Conservation (phyloP, 2,113 vertebrate genomes). For the Jacana jacana region DNA sequence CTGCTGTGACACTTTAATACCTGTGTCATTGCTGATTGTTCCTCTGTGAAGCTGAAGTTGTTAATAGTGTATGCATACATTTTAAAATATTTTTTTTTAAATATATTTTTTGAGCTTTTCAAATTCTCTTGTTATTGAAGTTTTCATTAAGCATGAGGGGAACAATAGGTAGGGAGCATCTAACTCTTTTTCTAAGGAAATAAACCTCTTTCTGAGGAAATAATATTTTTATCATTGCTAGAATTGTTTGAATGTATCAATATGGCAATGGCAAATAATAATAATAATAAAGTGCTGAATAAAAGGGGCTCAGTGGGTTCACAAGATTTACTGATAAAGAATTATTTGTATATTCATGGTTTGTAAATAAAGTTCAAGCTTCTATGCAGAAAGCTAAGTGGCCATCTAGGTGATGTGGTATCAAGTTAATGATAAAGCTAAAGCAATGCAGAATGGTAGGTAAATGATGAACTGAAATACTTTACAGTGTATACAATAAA, state of each 20-base stretch:
- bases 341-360: neutral
- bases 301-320: neutral
- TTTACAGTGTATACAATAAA: neutral
- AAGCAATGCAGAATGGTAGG: neutral
- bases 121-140: neutral
- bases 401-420: neutral
- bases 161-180: neutral
- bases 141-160: neutral
- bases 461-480: neutral
- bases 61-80: neutral
- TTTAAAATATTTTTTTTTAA: neutral
- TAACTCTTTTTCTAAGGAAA: neutral
- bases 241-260: neutral
- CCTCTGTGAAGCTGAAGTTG: neutral
- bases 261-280: neutral
- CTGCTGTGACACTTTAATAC: neutral
- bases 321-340: neutral
- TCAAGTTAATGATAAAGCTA: neutral
- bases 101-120: neutral
- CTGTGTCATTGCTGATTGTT: neutral
- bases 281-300: neutral
- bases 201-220: neutral
- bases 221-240: no score
- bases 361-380: neutral
- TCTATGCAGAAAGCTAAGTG: neutral